Percentiles rank a stretch among this genome's conserved stretches.
These are phyloP conservation scores for Acrocephalus arundinaceus DNA, from an alignment of 2,113 vertebrate species.

Conservation along the genomic window DNA sequence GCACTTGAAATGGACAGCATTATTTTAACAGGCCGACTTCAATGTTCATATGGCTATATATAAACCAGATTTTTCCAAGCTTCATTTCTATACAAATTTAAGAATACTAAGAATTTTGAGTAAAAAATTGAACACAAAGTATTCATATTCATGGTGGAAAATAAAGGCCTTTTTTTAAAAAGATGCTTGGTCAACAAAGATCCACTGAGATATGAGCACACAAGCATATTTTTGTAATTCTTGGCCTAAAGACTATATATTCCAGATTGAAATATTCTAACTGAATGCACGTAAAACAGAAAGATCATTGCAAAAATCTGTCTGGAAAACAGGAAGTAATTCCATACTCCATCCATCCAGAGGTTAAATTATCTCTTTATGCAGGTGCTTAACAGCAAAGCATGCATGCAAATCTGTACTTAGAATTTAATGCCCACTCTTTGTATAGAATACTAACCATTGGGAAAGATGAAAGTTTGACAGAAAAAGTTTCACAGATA, in stretches of 20 bases:
- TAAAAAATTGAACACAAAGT: not conserved
- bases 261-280: not conserved
- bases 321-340: not conserved
- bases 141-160: not conserved
- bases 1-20: not conserved
- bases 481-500: no score
- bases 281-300: not conserved
- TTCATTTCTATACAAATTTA: not conserved
- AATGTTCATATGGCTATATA: not conserved
- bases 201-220: not conserved
- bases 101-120: not conserved
- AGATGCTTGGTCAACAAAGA: no score
- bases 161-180: not conserved
- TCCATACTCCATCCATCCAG: not conserved
- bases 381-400: not conserved
- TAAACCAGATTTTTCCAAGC: not conserved
- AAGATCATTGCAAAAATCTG: not conserved
- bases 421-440: not conserved
- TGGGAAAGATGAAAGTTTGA: no score
- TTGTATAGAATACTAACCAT: not conserved
- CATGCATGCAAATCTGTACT: not conserved
- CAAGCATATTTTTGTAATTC: not conserved
- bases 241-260: not conserved
- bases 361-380: not conserved
- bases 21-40: not conserved